Conservation (phyloP, 2,797 vertebrate genomes). For the Oceanodroma leucorhoa region DNA sequence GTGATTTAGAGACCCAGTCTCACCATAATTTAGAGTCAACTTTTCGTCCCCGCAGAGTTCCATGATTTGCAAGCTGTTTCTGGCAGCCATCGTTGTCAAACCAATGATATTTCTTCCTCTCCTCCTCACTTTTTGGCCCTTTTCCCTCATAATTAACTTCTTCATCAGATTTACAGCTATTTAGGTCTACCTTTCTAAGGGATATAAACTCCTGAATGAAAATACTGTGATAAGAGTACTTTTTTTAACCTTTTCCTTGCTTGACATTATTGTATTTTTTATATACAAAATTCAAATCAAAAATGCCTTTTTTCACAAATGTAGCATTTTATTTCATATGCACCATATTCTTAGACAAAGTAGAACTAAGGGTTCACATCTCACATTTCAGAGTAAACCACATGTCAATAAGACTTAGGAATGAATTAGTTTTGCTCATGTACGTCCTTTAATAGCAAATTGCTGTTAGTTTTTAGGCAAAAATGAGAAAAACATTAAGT, state of each 20-base stretch:
- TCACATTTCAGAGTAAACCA: not conserved
- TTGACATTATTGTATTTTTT: not conserved
- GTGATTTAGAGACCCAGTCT: constrained; percentile 73
- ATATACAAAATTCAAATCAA: not conserved
- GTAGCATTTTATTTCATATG: not conserved
- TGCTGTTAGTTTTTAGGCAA: not conserved
- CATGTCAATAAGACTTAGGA: not conserved
- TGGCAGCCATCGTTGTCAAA: constrained; percentile 65
- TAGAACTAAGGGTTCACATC: not conserved
- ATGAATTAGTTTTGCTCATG: not conserved
- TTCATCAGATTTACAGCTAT: constrained; percentile 68
- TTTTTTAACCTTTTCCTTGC: constrained; percentile 1
- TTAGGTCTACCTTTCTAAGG: constrained; percentile 70
- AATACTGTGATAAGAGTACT: not conserved
- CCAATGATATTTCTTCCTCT: constrained; percentile 67
- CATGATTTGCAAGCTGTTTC: constrained; percentile 76
- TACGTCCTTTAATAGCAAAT: not conserved
- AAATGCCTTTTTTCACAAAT: not conserved
- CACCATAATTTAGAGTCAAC: constrained; percentile 72
- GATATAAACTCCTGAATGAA: constrained; percentile 61
- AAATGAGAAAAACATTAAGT: not conserved
- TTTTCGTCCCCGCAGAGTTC: constrained; percentile 58
- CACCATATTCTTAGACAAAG: not conserved
- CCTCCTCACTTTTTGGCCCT: constrained; percentile 63
- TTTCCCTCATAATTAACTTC: constrained; percentile 71